phyloP scores from a whole-genome alignment of 2,797 vertebrate species.

The Pagetopsis macropterus region DNA sequence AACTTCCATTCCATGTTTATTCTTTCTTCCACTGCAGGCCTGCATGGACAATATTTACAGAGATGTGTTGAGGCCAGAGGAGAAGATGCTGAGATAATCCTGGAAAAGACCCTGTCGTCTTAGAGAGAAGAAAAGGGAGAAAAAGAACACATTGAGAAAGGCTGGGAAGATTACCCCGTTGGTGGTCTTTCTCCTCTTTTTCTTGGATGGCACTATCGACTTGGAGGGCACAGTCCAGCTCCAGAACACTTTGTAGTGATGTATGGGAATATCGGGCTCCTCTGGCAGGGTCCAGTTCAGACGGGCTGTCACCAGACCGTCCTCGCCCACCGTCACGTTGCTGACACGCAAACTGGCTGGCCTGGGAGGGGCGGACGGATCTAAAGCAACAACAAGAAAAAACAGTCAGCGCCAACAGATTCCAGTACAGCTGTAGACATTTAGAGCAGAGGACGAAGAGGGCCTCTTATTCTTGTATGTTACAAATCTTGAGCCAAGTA shows the following conservation, averaged over 20 bases:
- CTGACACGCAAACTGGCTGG: slow-evolving; percentile 85
- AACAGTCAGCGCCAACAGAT: slow-evolving; percentile 26
- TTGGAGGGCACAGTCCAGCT: slow-evolving; percentile 89
- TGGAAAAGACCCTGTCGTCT: slow-evolving; percentile 27
- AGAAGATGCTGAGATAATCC: slow-evolving; percentile 52
- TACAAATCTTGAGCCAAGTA: slow-evolving; percentile 39
- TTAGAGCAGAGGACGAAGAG: slow-evolving; percentile 29
- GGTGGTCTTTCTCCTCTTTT: slow-evolving; percentile 92
- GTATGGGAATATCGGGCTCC: slow-evolving; percentile 92
- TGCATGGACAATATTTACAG: slow-evolving; percentile 45
- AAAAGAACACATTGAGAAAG: slow-evolving; percentile 33
- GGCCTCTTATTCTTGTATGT: slow-evolving; percentile 25
- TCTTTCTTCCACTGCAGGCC: slow-evolving; percentile 22
- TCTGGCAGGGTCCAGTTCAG: slow-evolving; percentile 89
- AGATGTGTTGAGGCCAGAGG: slow-evolving; percentile 32
- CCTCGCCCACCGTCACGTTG: slow-evolving; percentile 82
- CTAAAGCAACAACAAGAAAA: slow-evolving; percentile 70
- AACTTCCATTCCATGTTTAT: slow-evolving; percentile 47
- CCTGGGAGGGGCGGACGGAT: slow-evolving; percentile 89
- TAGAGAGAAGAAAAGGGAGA: slow-evolving; percentile 7
- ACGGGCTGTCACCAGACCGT: slow-evolving; percentile 83
- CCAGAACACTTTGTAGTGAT: slow-evolving; percentile 97
- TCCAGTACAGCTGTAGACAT: slow-evolving; percentile 52
- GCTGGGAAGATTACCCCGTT: slow-evolving; percentile 85
- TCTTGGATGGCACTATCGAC: slow-evolving; percentile 88